Percentiles rank a stretch among this genome's conserved stretches.
Conservation (phyloP, 64 coral and sea anemone species). For the Dendronephthya gigantea region DNA sequence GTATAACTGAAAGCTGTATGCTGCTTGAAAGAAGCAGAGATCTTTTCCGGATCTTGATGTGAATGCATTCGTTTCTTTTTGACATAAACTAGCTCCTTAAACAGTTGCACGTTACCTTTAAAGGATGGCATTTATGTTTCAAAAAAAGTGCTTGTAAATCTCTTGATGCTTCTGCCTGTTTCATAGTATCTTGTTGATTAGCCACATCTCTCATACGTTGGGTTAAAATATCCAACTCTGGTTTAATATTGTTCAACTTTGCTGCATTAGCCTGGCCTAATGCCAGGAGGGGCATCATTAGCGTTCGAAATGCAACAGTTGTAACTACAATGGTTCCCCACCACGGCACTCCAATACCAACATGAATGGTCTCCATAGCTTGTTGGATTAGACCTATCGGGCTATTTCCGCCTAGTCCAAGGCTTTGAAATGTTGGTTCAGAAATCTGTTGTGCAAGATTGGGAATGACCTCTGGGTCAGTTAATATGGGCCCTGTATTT, state of each 20-base stretch:
- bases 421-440: conserved; percentile 58
- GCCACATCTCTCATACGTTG: conserved; percentile 61
- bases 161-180: conserved; percentile 46
- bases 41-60: not conserved
- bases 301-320: conserved; percentile 53
- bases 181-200: conserved; percentile 53
- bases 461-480: not conserved
- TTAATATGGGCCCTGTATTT: not conserved
- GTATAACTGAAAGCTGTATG: too few relatives aligned
- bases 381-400: conserved; percentile 79
- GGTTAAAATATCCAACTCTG: conserved; percentile 58
- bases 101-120: conserved; percentile 86
- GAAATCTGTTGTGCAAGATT: conserved; percentile 37
- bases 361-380: conserved; percentile 61
- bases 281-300: conserved; percentile 65
- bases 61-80: too few relatives aligned
- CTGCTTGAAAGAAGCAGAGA: too few relatives aligned
- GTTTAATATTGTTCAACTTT: conserved; percentile 82
- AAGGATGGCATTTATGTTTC: conserved; percentile 75
- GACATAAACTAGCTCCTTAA: too few relatives aligned
- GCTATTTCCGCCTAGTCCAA: conserved; percentile 59
- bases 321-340: conserved; percentile 60
- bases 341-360: conserved; percentile 55
- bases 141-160: conserved; percentile 61
- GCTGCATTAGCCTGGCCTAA: conserved; percentile 80